Evolutionary conservation across 2,113 vertebrate genomes (phyloP).

Genomic region (Antechinus stuartii): DNA sequence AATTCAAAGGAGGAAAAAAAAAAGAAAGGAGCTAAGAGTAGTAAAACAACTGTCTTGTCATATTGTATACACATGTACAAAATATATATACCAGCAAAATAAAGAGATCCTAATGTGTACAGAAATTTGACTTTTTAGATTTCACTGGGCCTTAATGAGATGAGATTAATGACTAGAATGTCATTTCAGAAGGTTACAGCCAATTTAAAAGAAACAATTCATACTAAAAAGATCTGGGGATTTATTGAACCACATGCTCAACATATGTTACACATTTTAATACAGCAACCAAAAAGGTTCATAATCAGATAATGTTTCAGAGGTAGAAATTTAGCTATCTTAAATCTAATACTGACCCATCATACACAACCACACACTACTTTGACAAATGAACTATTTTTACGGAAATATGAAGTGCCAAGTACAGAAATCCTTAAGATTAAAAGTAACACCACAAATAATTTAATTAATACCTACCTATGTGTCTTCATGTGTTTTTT

Average conservation of each 20-base stretch:
- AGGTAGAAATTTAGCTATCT: background rate
- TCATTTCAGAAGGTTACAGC: background rate
- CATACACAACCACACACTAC: background rate
- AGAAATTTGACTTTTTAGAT: background rate
- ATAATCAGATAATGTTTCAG: background rate
- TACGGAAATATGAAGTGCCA: background rate
- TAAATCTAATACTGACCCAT: background rate
- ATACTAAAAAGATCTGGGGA: background rate
- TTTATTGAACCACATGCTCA: background rate
- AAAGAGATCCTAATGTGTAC: background rate
- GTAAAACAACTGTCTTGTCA: background rate
- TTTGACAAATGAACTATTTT: background rate
- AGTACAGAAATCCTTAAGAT: background rate
- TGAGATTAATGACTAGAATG: background rate
- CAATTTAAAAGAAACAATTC: background rate
- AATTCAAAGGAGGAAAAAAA: background rate
- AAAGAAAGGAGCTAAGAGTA: background rate
- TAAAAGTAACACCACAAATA: background rate
- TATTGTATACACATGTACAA: background rate
- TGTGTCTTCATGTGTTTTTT: slow-evolving; percentile 99
- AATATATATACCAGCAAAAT: background rate
- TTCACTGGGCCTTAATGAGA: background rate
- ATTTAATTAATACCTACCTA: slow-evolving; percentile 82
- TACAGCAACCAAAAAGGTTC: background rate
- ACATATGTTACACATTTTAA: background rate